Evolutionary conservation across 2,797 vertebrate genomes (phyloP).

Genomic region (Ctenopoma kingsleyae): DNA sequence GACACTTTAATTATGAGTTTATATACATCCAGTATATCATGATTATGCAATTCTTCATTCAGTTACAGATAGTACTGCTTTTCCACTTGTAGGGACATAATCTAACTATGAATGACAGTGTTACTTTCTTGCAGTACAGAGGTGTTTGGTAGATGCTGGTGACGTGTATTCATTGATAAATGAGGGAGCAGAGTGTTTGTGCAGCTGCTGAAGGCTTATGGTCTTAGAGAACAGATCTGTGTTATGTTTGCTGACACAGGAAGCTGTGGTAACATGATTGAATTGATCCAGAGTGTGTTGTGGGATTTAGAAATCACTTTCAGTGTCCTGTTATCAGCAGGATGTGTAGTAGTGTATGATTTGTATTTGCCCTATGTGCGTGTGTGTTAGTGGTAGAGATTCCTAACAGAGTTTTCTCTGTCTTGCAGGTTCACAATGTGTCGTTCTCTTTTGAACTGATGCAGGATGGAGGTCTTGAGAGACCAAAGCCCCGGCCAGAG

Average conservation of each 20-base stretch:
- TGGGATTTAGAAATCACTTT: slow-evolving; percentile 54
- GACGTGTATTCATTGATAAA: slow-evolving; percentile 43
- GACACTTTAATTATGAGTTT: too few relatives aligned
- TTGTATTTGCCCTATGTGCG: slow-evolving; percentile 4
- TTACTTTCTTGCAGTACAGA: slow-evolving; percentile 6
- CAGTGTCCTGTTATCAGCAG: slow-evolving; percentile 46
- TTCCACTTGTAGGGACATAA: not conserved
- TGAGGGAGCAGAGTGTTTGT: slow-evolving; percentile 62
- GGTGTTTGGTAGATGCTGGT: slow-evolving; percentile 15
- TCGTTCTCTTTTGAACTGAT: slow-evolving; percentile 97
- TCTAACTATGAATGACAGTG: not conserved
- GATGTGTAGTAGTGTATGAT: slow-evolving; percentile 23
- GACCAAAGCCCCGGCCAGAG: slow-evolving; percentile 95
- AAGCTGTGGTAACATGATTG: slow-evolving; percentile 43
- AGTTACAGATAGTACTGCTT: too few relatives aligned
- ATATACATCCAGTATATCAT: too few relatives aligned
- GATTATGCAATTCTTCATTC: too few relatives aligned
- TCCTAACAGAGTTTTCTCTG: not conserved
- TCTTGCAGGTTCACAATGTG: slow-evolving; percentile 92
- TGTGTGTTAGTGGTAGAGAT: not conserved
- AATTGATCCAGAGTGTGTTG: slow-evolving; percentile 50
- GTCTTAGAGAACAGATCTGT: slow-evolving; percentile 47
- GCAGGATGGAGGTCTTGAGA: slow-evolving; percentile 97
- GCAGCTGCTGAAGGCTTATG: slow-evolving; percentile 69
- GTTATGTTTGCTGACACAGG: slow-evolving; percentile 63